Conservation (phyloP, 2,113 vertebrate genomes). For the Psilopogon haemacephalus region DNA sequence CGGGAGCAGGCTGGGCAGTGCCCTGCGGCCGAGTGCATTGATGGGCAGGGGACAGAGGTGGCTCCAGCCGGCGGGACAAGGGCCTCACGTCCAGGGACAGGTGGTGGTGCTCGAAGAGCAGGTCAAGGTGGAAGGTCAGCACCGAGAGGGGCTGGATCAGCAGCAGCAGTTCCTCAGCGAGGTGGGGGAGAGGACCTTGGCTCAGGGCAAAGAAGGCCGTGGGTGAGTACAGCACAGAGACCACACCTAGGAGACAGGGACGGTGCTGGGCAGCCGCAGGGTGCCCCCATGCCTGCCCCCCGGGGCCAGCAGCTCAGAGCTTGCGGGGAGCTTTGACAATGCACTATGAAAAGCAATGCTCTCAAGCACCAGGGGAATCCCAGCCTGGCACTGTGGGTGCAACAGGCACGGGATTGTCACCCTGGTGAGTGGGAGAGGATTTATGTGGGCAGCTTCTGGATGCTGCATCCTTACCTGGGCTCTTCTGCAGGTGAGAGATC, state of each 20-base stretch:
- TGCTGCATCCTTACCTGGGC: constrained; percentile 76
- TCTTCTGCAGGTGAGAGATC: constrained; percentile 88
- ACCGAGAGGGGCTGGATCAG: constrained; percentile 78
- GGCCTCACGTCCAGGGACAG: constrained; percentile 48
- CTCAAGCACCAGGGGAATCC: rapidly evolving
- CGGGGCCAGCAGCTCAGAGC: not conserved
- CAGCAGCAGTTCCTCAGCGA: constrained; percentile 75
- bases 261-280: not conserved
- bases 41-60: rapidly evolving
- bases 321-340: not conserved
- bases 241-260: constrained; percentile 18
- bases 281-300: not conserved
- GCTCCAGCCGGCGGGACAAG: not conserved
- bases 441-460: not conserved
- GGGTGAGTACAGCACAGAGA: constrained; percentile 74
- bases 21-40: rapidly evolving
- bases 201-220: constrained; percentile 76
- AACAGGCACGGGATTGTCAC: not conserved
- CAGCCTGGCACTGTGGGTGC: not conserved
- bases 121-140: constrained; percentile 80
- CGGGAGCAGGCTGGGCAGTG: rapidly evolving
- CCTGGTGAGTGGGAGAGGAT: not conserved
- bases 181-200: constrained; percentile 61
- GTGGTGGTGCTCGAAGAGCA: constrained; percentile 81
- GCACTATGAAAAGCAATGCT: not conserved